phyloP scores from a whole-genome alignment of 2,888 invertebrate species.

The Hypselothyrea guttata region DNA sequence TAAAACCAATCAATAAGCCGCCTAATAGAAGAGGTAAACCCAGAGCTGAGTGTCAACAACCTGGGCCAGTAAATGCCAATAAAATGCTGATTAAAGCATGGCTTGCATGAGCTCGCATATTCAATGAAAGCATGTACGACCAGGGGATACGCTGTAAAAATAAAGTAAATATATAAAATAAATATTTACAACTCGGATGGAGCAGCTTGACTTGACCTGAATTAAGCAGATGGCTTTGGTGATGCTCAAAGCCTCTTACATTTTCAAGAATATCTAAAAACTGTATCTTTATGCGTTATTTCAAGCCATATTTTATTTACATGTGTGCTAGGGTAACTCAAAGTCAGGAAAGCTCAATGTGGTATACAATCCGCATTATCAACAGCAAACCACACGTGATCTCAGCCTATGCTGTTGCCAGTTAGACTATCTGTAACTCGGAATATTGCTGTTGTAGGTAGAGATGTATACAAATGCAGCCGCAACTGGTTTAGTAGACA shows the following conservation, averaged over 20 bases:
- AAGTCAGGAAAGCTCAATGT: background rate
- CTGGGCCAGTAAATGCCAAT: conserved; percentile 10
- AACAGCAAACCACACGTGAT: conserved; percentile 61
- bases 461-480: conserved; percentile 34
- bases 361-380: conserved; percentile 12
- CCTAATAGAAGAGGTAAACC: conserved; percentile 49
- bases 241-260: too few species aligned
- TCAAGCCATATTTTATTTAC: background rate
- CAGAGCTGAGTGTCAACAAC: conserved; percentile 44
- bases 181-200: too few species aligned
- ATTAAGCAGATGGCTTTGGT: too few species aligned
- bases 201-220: too few species aligned
- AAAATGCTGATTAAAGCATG: background rate
- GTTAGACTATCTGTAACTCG: conserved; percentile 14
- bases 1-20: conserved; percentile 41
- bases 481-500: conserved; percentile 59
- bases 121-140: background rate
- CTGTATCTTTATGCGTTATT: too few species aligned
- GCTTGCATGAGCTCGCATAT: background rate
- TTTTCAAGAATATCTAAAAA: too few species aligned
- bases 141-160: background rate
- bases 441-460: conserved; percentile 12
- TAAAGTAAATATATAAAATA: too few species aligned
- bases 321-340: conserved; percentile 8
- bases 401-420: conserved; percentile 30